Conservation (phyloP, 2,113 vertebrate genomes). For the Notothenia coriiceps region DNA sequence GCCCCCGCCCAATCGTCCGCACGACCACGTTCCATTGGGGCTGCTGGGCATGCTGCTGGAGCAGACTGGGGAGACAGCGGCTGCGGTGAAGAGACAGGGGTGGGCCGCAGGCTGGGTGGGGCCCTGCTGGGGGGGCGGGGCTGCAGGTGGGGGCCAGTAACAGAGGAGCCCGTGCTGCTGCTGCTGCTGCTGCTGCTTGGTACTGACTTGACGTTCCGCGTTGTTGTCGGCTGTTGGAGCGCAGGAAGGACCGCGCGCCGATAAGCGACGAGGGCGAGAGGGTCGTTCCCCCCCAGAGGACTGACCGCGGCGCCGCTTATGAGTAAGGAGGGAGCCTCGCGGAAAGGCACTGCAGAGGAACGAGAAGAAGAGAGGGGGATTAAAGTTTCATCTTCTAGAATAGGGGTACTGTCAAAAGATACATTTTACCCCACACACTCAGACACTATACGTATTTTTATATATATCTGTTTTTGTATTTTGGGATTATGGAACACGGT, state of each 20-base stretch:
- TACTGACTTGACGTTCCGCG: constrained; percentile 79
- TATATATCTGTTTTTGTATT: too few relatives aligned
- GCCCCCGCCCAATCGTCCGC: constrained; percentile 86
- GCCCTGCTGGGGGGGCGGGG: constrained; percentile 81
- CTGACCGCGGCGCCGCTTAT: constrained; percentile 88
- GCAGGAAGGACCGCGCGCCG: constrained; percentile 91
- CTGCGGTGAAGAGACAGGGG: constrained; percentile 91
- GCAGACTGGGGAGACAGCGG: constrained; percentile 94
- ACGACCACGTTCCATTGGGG: constrained; percentile 89
- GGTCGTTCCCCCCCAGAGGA: constrained; percentile 79
- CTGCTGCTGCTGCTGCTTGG: constrained; percentile 70
- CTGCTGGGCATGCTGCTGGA: constrained; percentile 91
- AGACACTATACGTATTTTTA: too few relatives aligned
- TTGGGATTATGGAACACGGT: too few relatives aligned
- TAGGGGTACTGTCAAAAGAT: too few relatives aligned
- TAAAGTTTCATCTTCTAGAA: too few relatives aligned
- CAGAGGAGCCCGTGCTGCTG: constrained; percentile 55
- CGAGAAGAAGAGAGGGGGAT: not conserved
- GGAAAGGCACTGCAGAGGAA: constrained; percentile 91
- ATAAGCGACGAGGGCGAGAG: constrained; percentile 86
- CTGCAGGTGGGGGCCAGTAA: constrained; percentile 65
- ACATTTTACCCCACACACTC: too few relatives aligned
- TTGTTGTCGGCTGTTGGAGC: constrained; percentile 97
- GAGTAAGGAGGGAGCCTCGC: constrained; percentile 95
- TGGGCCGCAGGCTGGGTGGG: constrained; percentile 78